Conservation (phyloP, 2,113 vertebrate genomes). For the Corvus hawaiiensis region DNA sequence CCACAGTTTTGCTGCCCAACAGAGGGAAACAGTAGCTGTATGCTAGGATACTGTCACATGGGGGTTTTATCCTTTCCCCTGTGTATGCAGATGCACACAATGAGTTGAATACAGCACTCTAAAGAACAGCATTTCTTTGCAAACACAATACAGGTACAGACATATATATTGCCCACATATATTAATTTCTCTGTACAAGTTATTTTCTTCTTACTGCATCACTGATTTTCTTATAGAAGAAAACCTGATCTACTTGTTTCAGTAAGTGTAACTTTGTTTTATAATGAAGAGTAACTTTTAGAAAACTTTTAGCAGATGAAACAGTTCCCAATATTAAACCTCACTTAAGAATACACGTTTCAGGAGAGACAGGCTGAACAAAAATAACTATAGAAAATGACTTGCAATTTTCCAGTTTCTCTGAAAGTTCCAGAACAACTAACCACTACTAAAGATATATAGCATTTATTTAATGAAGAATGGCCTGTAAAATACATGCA, state of each 20-base stretch:
- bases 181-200: not conserved
- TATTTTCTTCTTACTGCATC: not conserved
- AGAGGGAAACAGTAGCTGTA: not conserved
- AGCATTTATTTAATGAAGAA: not conserved
- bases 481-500: constrained; percentile 20
- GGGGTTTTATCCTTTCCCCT: not conserved
- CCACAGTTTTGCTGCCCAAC: not conserved
- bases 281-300: not conserved
- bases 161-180: not conserved
- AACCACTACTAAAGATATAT: constrained; percentile 21
- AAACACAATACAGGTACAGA: not conserved
- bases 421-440: not conserved
- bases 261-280: not conserved
- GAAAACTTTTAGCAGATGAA: not conserved
- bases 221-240: not conserved
- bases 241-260: not conserved
- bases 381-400: not conserved
- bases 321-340: not conserved
- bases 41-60: not conserved
- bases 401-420: not conserved
- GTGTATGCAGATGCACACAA: not conserved
- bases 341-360: not conserved
- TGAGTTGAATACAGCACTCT: not conserved
- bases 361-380: not conserved
- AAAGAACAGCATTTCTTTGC: not conserved